Evolutionary conservation across 1,140 invertebrate genomes (phyloP).

Genomic region (Eumeta japonica): DNA sequence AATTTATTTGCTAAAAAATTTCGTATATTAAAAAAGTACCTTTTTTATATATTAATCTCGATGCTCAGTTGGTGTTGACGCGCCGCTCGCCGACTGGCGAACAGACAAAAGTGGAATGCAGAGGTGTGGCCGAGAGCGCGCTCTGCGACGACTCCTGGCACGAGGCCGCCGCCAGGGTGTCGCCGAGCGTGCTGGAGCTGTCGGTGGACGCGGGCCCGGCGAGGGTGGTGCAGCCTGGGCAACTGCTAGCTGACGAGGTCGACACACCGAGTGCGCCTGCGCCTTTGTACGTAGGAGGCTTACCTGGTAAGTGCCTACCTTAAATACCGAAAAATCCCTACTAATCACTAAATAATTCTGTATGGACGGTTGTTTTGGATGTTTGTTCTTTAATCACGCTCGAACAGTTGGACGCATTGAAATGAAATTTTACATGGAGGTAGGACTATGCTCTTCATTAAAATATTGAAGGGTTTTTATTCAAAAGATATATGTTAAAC

Average conservation of each 20-base stretch:
- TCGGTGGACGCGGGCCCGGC: conserved; percentile 63
- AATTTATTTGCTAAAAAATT: no score
- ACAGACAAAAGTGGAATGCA: conserved; percentile 3
- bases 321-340: background rate
- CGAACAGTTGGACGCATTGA: no score
- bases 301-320: conserved; percentile 79
- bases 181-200: conserved; percentile 67
- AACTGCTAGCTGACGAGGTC: conserved; percentile 8
- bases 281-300: conserved; percentile 80
- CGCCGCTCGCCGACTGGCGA: conserved; percentile 5
- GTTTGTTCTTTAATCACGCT: no score
- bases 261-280: conserved; percentile 42
- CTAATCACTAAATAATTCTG: background rate
- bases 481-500: no score
- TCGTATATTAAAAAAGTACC: no score
- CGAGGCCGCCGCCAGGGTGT: conserved; percentile 71
- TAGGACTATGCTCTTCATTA: no score
- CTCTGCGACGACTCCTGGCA: conserved; percentile 87
- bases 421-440: no score
- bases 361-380: no score
- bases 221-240: conserved; percentile 4
- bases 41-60: no score
- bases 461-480: no score
- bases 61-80: conserved; percentile 29
- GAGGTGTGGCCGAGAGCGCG: conserved; percentile 6